phyloP scores from a whole-genome alignment of 1,140 invertebrate species.

The Eciton burchellii region DNA sequence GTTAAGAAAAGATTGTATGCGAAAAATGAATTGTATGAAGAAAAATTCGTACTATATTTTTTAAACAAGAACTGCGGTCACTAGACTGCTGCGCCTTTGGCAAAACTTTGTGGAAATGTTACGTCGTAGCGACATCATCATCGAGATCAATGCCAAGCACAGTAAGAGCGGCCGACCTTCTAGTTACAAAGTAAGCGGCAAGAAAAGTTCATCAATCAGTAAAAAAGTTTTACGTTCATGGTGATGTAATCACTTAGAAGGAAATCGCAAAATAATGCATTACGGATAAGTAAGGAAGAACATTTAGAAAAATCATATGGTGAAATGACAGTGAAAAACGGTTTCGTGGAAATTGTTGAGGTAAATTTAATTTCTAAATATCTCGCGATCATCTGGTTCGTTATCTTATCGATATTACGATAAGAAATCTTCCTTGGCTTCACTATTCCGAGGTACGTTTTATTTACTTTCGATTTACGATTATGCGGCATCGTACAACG shows the following conservation, averaged over 20 bases:
- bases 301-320: background rate
- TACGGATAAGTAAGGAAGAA: background rate
- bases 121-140: background rate
- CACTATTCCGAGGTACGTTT: background rate
- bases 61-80: background rate
- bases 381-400: background rate
- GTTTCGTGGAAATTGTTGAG: background rate
- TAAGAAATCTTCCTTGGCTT: no score
- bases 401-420: no score
- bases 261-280: background rate
- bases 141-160: slow-evolving; percentile 22
- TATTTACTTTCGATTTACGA: background rate
- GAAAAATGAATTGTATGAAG: no score
- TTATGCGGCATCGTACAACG: background rate
- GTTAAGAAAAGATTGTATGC: slow-evolving; percentile 30
- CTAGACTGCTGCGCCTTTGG: background rate
- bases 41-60: background rate
- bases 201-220: slow-evolving; percentile 10
- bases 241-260: slow-evolving; percentile 9
- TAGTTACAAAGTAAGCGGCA: background rate
- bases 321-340: background rate
- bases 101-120: background rate
- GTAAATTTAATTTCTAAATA: background rate
- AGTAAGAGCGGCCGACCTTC: slow-evolving; percentile 12
- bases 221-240: background rate